Evolutionary conservation across 2,113 vertebrate genomes (phyloP), one percentile per base, ranked within the genome.

Genomic region (Takifugu bimaculatus): DNA sequence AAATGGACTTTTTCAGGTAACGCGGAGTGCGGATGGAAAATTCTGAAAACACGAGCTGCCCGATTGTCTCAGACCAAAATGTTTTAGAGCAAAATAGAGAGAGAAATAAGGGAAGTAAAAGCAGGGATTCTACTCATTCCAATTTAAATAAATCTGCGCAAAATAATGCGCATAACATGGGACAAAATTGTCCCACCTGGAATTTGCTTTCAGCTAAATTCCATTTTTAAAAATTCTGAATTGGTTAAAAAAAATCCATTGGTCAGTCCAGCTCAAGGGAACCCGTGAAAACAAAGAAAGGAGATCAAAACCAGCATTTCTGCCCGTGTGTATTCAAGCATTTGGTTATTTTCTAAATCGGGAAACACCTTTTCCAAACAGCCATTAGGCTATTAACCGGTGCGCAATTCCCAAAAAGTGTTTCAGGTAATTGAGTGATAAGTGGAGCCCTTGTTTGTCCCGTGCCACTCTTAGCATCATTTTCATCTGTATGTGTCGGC

Each of bases 1-100:
- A 96, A 90, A 94, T 93, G 27, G 95, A 97, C 93, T 97, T 98
- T 85, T 97, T 97, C 93, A 96, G 95, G 96, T 96, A 92, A 94
- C 60, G 4, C 10, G 57, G 47, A 26, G 63, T 6, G 45, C n/a
- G 60, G 54, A 54, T 4, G 28, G 15, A 13, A 26, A 28, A 13
- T 11, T 26, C 13, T 13, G 44, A n/a, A 32, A 27, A 42, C 26
- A 2, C 4, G 4, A 3, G 61, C 50, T 72, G 27, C 48, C 35
- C 7, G 11, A 39, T 10, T 39, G 20, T 20, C 20, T 20, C 20
- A 39, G 35, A 35, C 32, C 32, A 32, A 3, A 32, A 6, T 4
- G 20, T 20, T 20, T 6, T 6, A 32, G 29, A 32, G 4, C 29
- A 32, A 49, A 49, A 49, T n/a, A 1, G 10, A 27, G 44, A 15